phyloP scores from a whole-genome alignment of 35 echinoderm and acorn worm genomes.

The Eucidaris tribuloides region DNA sequence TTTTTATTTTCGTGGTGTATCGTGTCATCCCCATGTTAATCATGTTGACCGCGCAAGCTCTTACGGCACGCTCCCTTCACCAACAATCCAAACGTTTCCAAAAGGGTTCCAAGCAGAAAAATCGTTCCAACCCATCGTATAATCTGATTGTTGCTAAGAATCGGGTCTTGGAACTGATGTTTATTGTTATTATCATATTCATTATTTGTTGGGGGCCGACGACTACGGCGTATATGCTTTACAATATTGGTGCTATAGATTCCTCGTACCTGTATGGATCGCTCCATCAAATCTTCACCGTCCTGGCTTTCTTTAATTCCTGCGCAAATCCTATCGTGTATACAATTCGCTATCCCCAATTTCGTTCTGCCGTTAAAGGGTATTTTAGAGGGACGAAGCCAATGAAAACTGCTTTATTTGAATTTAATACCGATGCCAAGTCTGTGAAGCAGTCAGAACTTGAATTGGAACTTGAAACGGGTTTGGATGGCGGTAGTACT shows the following conservation, averaged over 20 bases:
- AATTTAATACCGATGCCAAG: neutral
- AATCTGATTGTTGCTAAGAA: constrained; percentile 30
- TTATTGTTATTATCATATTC: constrained; percentile 62
- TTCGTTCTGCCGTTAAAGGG: neutral
- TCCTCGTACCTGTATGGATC: constrained; percentile 14
- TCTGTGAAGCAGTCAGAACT: no score
- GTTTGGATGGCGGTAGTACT: no score
- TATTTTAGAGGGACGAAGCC: neutral
- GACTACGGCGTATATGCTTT: constrained; percentile 33
- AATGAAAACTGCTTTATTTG: neutral
- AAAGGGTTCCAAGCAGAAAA: neutral
- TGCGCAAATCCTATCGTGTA: constrained; percentile 81
- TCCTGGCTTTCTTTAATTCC: constrained; percentile 64
- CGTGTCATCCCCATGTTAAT: constrained; percentile 55
- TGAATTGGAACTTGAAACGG: no score
- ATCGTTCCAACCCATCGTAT: constrained; percentile 10
- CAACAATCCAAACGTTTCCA: constrained; percentile 19
- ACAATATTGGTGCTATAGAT: constrained; percentile 32
- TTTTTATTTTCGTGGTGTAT: constrained; percentile 38
- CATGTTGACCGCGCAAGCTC: constrained; percentile 42
- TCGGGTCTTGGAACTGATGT: constrained; percentile 40
- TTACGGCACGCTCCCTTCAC: constrained; percentile 25
- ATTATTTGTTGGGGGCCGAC: constrained; percentile 71
- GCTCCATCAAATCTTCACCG: constrained; percentile 17
- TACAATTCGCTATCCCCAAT: neutral